Base-by-base conservation (phyloP, 2,113 vertebrate species). In the Podarcis cretensis region DNA sequence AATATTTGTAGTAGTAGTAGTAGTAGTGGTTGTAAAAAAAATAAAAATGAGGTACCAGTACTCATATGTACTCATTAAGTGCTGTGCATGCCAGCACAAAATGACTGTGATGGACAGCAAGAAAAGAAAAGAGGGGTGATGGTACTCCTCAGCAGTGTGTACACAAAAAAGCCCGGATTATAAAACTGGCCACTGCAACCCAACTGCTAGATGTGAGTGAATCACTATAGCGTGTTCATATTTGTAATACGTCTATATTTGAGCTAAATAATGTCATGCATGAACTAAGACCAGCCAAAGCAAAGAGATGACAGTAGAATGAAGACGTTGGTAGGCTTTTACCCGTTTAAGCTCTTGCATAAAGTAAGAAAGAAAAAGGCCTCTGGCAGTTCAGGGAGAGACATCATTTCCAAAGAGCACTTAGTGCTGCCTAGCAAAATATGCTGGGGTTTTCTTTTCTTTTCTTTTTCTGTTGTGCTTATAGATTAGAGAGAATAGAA, bases 301-400 rank as follows among this genome's bases (percentile, higher is more conserved):
- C 89, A 66, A 40, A 83, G 85, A 48, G 81, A 30, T 66, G 27
- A 16, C 4, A 87, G 81, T 21, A 89, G 89, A 77, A 89, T 59
- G 88, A 85, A 75, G 48, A 32, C n/a, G 48, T 59, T 88, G 40
- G 83, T 92, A 73, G 84, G 90, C 87, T 88, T 92, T 84, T 92
- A 77, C 79, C 40, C 0, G 86, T 75, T 87, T 76, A 6, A 73
- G 66, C 27, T 89, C 85, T 92, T 83, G 92, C 82, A 86, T 92
- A 85, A 96, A 92, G 54, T 57, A 90, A 94, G 88, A 83, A 89
- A 92, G 85, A 92, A 92, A 93, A 94, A 96, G 90, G 84, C 91
- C 90, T 91, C 76, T 78, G 90, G 91, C 94, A 95, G 92, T 94
- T 93, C 93, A 92, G 80, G 93, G 93, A 96, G 85, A 95, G 92